Base-by-base conservation (phyloP, 2,797 vertebrate genomes). In the Hephaestus fuliginosus region DNA sequence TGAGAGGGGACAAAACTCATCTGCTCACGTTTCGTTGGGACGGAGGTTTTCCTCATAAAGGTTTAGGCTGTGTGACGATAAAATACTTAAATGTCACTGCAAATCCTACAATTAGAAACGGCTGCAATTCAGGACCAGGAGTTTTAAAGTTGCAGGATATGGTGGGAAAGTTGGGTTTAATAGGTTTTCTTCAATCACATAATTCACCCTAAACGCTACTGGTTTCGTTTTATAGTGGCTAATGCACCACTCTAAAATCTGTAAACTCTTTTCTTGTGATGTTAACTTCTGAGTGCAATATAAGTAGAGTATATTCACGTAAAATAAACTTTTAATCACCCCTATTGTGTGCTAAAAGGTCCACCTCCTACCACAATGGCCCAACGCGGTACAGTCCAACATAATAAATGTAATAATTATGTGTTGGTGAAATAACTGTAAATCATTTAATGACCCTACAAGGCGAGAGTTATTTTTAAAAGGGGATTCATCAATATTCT, bases 401-500 rank as follows among this genome's bases (percentile, higher is more conserved):
- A 92, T 94, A 93, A 95, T 94, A 92, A 94, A 95, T 92, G 88
- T 86, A 95, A 95, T 94, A 94, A 95, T 95, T 93, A 93, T 85
- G 90, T 88, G 83, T 86, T 89, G 81, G 78, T 94, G 92, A 94
- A 93, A 94, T 94, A 92, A 95, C 93, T 92, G 94, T 95, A 93
- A 95, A 95, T 95, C 93, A 95, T 93, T 94, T 92, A 95, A 93
- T 94, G 92, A 93, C 93, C 93, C 92, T 92, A 93, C 88, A 93
- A 93, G 89, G 86, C 89, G 74, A 90, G 92, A 94, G 93, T 94
- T 95, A 95, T 95, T 95, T 95, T 95, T 94, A 95, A 95, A 95
- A 86, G 85, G 83, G 90, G 90, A 95, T 95, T 95, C 92, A 96
- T 95, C 93, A 94, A 94, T 95, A 94, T 95, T 95, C 93, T 95